Percentiles rank a stretch among this genome's conserved stretches.
phyloP scores from a whole-genome alignment of 2,113 vertebrate species.

The human region GRCh38 chr16:86930501-86931000 shows the following conservation, averaged over 20 bases:
- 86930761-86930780: not conserved
- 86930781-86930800: fast-evolving
- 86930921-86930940: fast-evolving
- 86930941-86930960: fast-evolving
- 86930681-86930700: not conserved
- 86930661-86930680: not conserved
- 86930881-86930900: fast-evolving
- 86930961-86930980: fast-evolving
- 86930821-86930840: not conserved
- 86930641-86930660: not conserved
- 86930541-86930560: not conserved
- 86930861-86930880: fast-evolving
- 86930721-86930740: too few species aligned
- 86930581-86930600: not conserved
- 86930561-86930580: fast-evolving
- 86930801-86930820: not conserved
- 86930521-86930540: fast-evolving
- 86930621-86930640: fast-evolving
- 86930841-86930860: fast-evolving
- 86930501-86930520: not conserved
- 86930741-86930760: not conserved
- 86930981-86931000: fast-evolving
- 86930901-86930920: fast-evolving
- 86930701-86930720: too few species aligned
- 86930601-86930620: fast-evolving